These are phyloP conservation scores for Lepidurus arcticus DNA, from an alignment of 1,140 invertebrate genomes.

Conservation along the genomic window DNA sequence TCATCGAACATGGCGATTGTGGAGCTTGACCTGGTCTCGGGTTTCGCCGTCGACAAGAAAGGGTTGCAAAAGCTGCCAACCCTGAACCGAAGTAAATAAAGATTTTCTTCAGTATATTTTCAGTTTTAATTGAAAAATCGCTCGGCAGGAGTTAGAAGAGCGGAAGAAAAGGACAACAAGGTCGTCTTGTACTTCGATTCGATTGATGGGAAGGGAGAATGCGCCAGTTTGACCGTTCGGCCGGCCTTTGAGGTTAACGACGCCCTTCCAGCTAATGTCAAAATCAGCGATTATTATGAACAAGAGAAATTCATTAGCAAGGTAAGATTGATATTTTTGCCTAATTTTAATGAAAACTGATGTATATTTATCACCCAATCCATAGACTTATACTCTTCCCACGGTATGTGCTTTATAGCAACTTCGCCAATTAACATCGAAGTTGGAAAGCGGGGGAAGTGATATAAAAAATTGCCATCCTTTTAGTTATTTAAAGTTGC, in stretches of 20 bases:
- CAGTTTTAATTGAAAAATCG: neutral
- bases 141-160: neutral
- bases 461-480: no score
- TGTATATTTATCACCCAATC: neutral
- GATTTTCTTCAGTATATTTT: neutral
- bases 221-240: neutral
- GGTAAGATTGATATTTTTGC: neutral
- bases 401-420: no score
- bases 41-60: conserved; percentile 53
- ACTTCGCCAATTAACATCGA: no score
- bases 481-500: no score
- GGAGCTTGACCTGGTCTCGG: conserved; percentile 59
- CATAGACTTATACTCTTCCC: no score
- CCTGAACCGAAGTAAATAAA: neutral
- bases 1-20: conserved; percentile 58
- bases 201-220: neutral
- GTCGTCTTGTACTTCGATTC: neutral
- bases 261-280: conserved; percentile 48
- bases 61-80: neutral
- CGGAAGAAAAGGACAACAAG: neutral
- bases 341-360: conserved; percentile 34
- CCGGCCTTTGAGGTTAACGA: neutral
- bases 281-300: conserved; percentile 65
- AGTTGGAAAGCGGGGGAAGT: no score
- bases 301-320: conserved; percentile 41